Conservation (phyloP, 2,797 vertebrate species). For the Enteromius radiatus region DNA sequence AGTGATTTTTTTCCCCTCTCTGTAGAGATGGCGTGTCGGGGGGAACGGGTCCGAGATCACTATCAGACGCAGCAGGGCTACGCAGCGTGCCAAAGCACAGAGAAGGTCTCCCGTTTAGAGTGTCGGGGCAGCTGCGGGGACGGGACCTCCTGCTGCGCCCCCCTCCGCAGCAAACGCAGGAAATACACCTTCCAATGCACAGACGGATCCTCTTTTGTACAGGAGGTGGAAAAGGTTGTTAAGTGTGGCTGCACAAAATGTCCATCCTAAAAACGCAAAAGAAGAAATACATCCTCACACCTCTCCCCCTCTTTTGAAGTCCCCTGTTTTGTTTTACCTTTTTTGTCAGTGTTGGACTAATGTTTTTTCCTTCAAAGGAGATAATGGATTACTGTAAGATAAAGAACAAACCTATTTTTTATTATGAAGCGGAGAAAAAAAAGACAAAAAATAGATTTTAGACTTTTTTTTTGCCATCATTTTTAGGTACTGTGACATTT, state of each 20-base stretch:
- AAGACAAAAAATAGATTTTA: conserved; percentile 81
- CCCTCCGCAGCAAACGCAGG: conserved; percentile 94
- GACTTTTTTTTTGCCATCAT: conserved; percentile 78
- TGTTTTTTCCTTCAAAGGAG: conserved; percentile 91
- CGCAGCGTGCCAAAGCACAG: conserved; percentile 97
- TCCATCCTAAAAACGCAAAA: conserved; percentile 78
- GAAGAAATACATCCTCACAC: conserved; percentile 56
- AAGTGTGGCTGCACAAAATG: conserved; percentile 96
- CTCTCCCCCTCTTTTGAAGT: conserved; percentile 61
- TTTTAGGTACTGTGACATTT: conserved; percentile 76
- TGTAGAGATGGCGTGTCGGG: conserved; percentile 96
- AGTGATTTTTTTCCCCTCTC: conserved; percentile 33
- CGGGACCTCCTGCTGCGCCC: conserved; percentile 88
- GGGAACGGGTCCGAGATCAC: conserved; percentile 96
- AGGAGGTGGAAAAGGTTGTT: conserved; percentile 97
- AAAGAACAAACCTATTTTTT: conserved; percentile 99
- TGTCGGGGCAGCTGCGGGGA: conserved; percentile 88
- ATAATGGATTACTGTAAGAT: conserved; percentile 99
- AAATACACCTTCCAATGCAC: conserved; percentile 99
- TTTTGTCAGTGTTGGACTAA: conserved; percentile 88
- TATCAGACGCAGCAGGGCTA: conserved; percentile 99
- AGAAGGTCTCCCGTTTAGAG: conserved; percentile 97
- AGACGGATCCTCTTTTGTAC: conserved; percentile 96
- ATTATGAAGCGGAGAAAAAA: conserved; percentile 88
- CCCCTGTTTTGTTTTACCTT: conserved; percentile 68